Evolutionary conservation across 2,113 vertebrate species (phyloP).

Genomic region (Steatornis caripensis): DNA sequence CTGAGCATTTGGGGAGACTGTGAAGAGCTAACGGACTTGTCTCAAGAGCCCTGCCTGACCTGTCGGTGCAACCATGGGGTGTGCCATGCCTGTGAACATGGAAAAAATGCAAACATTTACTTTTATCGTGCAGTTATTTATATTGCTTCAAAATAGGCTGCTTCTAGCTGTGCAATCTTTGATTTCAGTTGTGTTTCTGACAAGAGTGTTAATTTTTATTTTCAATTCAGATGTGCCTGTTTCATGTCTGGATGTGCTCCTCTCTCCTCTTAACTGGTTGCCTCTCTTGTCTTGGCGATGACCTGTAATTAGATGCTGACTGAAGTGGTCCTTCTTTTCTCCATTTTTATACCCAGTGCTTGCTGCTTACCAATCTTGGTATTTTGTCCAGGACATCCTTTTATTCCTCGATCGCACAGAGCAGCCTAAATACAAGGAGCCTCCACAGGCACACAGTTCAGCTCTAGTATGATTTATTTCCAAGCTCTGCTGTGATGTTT

Average conservation of each 20-base stretch:
- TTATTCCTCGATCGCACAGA: rapidly evolving
- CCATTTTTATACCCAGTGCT: background rate
- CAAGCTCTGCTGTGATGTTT: background rate
- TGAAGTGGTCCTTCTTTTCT: background rate
- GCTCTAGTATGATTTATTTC: background rate
- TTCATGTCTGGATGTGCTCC: background rate
- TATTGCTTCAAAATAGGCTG: background rate
- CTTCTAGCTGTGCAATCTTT: background rate
- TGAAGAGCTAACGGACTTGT: background rate
- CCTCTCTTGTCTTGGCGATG: background rate
- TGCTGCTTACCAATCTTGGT: background rate
- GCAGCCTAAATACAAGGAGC: background rate
- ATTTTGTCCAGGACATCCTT: background rate
- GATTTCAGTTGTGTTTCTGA: background rate
- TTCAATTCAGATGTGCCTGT: background rate
- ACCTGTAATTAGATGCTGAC: background rate
- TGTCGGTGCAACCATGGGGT: rapidly evolving
- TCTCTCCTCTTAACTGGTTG: background rate
- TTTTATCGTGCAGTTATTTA: background rate
- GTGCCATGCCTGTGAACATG: background rate
- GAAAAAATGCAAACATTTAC: background rate
- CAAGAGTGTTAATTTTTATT: background rate
- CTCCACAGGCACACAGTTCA: background rate
- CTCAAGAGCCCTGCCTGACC: background rate
- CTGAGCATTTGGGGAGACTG: background rate